Conservation (phyloP, 2,113 vertebrate genomes). For the Cichladusa arquata region DNA sequence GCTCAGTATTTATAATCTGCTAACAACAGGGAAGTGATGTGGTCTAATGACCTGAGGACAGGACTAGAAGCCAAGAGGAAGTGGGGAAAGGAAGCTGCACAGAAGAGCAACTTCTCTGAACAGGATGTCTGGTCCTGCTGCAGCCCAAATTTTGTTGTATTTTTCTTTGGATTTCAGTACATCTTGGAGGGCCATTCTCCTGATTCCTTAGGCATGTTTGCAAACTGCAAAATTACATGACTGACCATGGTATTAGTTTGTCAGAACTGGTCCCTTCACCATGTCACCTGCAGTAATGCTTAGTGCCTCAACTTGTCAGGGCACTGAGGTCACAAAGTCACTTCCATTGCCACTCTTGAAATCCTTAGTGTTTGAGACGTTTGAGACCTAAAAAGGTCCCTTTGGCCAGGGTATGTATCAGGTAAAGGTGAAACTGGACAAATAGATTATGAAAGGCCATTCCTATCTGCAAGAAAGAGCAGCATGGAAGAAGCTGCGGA, state of each 20-base stretch:
- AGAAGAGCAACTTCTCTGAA: conserved; percentile 57
- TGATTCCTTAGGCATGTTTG: neutral
- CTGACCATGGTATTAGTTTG: neutral
- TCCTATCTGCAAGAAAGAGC: neutral
- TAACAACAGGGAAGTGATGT: conserved; percentile 40
- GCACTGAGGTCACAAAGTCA: neutral
- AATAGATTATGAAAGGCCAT: neutral
- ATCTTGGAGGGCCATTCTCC: conserved; percentile 24
- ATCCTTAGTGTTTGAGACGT: neutral
- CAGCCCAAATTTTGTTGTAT: conserved; percentile 21
- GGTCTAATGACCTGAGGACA: conserved; percentile 48
- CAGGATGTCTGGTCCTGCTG: conserved; percentile 57
- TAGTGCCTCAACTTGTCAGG: neutral
- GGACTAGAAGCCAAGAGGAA: conserved; percentile 59
- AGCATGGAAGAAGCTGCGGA: neutral
- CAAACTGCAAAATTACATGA: neutral
- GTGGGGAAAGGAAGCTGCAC: conserved; percentile 56
- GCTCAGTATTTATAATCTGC: conserved; percentile 51
- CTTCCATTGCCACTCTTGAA: neutral
- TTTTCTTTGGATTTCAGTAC: conserved; percentile 44
- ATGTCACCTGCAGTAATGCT: neutral
- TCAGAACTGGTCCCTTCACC: neutral
- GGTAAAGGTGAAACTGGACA: neutral
- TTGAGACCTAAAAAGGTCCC: neutral
- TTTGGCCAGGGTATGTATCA: neutral